These are phyloP conservation scores for Caenorhabditis macrosperma DNA, from an alignment of 2,888 invertebrate species.

Conservation along the genomic window DNA sequence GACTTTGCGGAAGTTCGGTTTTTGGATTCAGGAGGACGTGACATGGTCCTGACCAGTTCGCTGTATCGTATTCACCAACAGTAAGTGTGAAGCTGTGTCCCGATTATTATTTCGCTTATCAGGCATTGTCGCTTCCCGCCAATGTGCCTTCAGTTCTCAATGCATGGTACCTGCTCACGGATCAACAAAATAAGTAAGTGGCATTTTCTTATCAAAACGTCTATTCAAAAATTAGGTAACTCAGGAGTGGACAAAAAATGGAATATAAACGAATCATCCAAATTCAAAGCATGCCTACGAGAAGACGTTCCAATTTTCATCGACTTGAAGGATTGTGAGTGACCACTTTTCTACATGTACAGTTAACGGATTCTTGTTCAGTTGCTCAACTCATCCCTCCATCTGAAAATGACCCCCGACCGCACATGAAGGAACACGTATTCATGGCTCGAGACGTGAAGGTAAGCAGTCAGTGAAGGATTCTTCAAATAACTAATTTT, in stretches of 20 bases:
- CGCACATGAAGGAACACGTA: slow-evolving; percentile 15
- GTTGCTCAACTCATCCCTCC: not conserved
- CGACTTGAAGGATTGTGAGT: slow-evolving; percentile 31
- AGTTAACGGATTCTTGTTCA: not conserved
- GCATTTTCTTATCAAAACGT: not conserved
- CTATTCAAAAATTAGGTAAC: not conserved
- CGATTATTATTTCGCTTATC: not conserved
- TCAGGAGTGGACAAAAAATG: slow-evolving; percentile 22
- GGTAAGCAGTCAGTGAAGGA: slow-evolving; percentile 1
- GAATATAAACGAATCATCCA: slow-evolving; percentile 25
- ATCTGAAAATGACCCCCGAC: not conserved
- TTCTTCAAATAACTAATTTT: not conserved
- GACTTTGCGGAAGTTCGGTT: slow-evolving; percentile 56
- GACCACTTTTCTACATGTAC: not conserved
- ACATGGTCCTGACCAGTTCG: slow-evolving; percentile 53
- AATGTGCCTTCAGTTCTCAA: slow-evolving; percentile 59
- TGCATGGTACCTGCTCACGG: slow-evolving; percentile 41
- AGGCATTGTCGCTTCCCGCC: slow-evolving; percentile 62
- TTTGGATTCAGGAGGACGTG: slow-evolving; percentile 64
- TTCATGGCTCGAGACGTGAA: slow-evolving; percentile 15
- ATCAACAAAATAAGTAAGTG: slow-evolving; percentile 5
- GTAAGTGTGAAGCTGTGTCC: slow-evolving; percentile 29
- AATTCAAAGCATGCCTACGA: slow-evolving; percentile 33
- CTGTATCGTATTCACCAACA: slow-evolving; percentile 61
- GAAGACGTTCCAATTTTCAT: slow-evolving; percentile 45